These are phyloP conservation scores for Chaetops frenatus DNA, from an alignment of 2,113 vertebrate species.

Conservation along the genomic window DNA sequence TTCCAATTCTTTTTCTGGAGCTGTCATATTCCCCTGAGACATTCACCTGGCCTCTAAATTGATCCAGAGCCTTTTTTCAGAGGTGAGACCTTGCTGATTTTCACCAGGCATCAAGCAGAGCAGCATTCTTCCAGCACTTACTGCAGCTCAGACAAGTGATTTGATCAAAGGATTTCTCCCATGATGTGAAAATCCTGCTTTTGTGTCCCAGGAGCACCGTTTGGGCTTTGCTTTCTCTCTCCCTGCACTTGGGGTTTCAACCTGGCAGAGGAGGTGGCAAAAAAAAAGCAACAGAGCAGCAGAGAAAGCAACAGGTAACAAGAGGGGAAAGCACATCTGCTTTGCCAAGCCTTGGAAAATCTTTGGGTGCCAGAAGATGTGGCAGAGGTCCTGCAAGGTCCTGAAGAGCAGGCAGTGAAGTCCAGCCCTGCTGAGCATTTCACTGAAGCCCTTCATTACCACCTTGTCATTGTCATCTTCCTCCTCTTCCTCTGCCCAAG, in stretches of 20 bases:
- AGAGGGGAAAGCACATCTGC: not conserved
- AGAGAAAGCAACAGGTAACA: not conserved
- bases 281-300: too few relatives aligned
- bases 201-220: not conserved
- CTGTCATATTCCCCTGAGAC: not conserved
- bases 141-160: not conserved
- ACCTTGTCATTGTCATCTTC: not conserved
- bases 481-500: not conserved
- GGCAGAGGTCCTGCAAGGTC: not conserved
- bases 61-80: not conserved
- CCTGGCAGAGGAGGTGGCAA: too few relatives aligned
- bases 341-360: not conserved
- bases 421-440: not conserved
- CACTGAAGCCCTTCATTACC: not conserved
- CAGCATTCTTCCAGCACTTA: not conserved
- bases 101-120: not conserved
- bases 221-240: not conserved
- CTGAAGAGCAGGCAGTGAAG: not conserved
- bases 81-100: not conserved
- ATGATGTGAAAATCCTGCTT: not conserved
- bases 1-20: not conserved
- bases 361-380: not conserved
- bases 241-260: accelerated
- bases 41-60: not conserved
- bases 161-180: not conserved